phyloP scores from a whole-genome alignment of 2,797 vertebrate genomes.

The Acanthurus leucopareius region DNA sequence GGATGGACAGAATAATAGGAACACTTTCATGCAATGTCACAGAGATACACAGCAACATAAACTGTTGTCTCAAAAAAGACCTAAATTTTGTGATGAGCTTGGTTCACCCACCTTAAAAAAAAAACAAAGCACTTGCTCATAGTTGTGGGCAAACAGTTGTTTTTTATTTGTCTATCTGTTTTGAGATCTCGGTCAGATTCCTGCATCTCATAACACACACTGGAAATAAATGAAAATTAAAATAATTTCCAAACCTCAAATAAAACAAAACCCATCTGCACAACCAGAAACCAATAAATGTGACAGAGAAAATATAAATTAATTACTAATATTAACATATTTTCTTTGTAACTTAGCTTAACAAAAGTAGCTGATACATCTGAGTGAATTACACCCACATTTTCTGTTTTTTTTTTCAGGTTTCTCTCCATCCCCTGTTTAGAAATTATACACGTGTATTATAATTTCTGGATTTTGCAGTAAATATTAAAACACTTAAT shows the following conservation, averaged over 20 bases:
- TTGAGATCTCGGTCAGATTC: too few relatives aligned
- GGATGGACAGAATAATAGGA: slow-evolving; percentile 4
- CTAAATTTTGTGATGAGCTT: neutral
- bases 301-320: neutral
- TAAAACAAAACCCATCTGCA: neutral
- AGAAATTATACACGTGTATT: neutral
- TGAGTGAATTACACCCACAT: neutral
- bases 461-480: too few relatives aligned
- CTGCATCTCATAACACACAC: neutral
- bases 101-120: neutral
- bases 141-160: too few relatives aligned
- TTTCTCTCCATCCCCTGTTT: neutral
- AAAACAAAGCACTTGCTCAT: neutral
- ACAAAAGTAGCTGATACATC: neutral
- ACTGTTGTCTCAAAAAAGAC: neutral
- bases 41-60: neutral
- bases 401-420: neutral
- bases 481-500: neutral
- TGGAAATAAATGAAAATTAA: too few relatives aligned
- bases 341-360: neutral
- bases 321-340: too few relatives aligned
- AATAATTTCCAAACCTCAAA: neutral
- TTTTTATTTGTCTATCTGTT: neutral
- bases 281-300: neutral
- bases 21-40: neutral